Evolutionary conservation across 2,888 invertebrate species (phyloP).

Genomic region (Dysmachus trigonus): DNA sequence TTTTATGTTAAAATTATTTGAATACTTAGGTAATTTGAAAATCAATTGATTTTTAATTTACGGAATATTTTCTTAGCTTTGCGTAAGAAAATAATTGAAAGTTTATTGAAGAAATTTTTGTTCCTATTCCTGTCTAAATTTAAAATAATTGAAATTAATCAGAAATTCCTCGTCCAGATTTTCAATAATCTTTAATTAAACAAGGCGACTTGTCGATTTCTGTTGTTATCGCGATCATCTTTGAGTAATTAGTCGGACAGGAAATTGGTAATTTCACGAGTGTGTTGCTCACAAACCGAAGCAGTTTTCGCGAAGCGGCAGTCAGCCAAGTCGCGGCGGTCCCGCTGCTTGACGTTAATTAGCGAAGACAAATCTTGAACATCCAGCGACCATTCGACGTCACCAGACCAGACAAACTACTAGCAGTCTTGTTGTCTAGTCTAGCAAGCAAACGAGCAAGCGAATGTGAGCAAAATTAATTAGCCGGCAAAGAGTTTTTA

Average conservation of each 20-base stretch:
- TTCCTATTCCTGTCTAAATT: not conserved
- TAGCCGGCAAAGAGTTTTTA: not conserved
- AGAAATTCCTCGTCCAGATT: not conserved
- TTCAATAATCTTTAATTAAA: not conserved
- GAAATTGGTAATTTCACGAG: not conserved
- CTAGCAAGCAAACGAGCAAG: not conserved
- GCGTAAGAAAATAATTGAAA: too few relatives aligned
- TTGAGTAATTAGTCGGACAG: not conserved
- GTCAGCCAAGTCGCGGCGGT: not conserved
- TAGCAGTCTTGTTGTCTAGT: not conserved
- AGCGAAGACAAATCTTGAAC: not conserved
- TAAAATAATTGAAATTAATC: not conserved
- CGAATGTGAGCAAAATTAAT: not conserved
- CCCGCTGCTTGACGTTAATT: not conserved
- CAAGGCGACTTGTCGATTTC: not conserved
- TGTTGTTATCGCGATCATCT: not conserved
- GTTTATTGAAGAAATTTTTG: too few relatives aligned
- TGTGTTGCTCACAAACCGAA: not conserved
- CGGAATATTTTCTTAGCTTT: too few relatives aligned
- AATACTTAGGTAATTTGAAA: too few relatives aligned
- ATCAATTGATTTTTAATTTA: too few relatives aligned
- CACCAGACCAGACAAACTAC: not conserved
- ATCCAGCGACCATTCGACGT: not conserved
- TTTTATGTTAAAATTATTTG: too few relatives aligned
- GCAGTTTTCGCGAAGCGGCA: not conserved